Conservation (phyloP, 2,888 invertebrate species). For the Scrobipalpa atriplicella region DNA sequence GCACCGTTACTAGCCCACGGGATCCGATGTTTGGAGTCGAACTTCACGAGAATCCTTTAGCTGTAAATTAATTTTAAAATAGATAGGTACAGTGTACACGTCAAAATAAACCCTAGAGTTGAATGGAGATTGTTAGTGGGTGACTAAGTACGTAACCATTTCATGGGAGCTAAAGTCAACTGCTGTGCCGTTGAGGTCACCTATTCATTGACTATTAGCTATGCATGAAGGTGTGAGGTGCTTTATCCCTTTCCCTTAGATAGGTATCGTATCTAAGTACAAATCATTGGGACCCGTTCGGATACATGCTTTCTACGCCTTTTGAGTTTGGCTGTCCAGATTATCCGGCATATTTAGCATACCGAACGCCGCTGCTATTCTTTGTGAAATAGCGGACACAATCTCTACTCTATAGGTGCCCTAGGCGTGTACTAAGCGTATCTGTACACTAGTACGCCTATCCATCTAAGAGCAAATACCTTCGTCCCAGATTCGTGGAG, state of each 20-base stretch:
- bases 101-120: neutral
- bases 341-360: conserved; percentile 16
- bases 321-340: conserved; percentile 9
- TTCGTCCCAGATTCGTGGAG: conserved; percentile 50
- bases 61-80: conserved; percentile 13
- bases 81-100: neutral
- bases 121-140: neutral
- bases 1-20: conserved; percentile 64
- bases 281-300: conserved; percentile 9
- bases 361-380: conserved; percentile 11
- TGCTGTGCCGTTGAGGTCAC: neutral
- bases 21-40: conserved; percentile 36
- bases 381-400: conserved; percentile 1
- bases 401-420: conserved; percentile 20
- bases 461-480: conserved; percentile 37
- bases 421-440: conserved; percentile 37
- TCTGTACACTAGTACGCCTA: conserved; percentile 33
- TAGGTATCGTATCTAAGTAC: conserved; percentile 9
- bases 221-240: neutral
- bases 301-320: neutral
- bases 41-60: conserved; percentile 14
- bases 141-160: neutral
- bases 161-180: neutral
- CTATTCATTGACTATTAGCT: conserved; percentile 1
- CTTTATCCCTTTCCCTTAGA: neutral